These are phyloP conservation scores for Ophioninae sp. DNA, from an alignment of 2,888 invertebrate genomes.

Conservation along the genomic window DNA sequence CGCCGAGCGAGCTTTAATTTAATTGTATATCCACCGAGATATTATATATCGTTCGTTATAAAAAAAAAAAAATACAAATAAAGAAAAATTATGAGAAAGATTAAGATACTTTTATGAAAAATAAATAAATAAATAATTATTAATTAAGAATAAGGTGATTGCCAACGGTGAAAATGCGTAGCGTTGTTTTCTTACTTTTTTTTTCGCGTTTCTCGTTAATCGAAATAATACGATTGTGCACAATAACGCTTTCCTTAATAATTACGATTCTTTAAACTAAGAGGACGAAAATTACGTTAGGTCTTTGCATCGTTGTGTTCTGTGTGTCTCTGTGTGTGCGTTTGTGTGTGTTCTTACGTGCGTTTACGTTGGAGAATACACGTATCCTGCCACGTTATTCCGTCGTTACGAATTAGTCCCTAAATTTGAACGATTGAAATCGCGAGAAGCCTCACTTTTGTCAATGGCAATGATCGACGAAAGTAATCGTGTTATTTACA, in stretches of 20 bases:
- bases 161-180: constrained; percentile 23
- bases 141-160: background rate
- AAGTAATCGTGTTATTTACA: constrained; percentile 60
- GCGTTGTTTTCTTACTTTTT: background rate
- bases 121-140: too few species aligned
- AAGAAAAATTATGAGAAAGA: background rate
- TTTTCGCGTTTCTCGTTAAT: background rate
- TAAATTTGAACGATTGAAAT: constrained; percentile 37
- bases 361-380: background rate
- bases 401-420: constrained; percentile 29
- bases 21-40: constrained; percentile 18
- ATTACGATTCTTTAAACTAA: constrained; percentile 34
- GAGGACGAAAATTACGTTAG: constrained; percentile 34
- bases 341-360: background rate
- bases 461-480: constrained; percentile 42
- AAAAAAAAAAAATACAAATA: background rate
- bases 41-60: too few species aligned
- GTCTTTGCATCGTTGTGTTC: constrained; percentile 55
- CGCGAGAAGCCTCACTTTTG: constrained; percentile 12
- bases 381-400: background rate
- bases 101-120: too few species aligned
- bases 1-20: constrained; percentile 25
- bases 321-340: too few species aligned
- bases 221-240: constrained; percentile 17
- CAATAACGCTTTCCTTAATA: constrained; percentile 25